A percentile compares a stretch with the other conserved stretches of the same genome.
These are phyloP conservation scores for Augochlorella aurata DNA, from an alignment of 2,888 invertebrate species.

Conservation along the genomic window DNA sequence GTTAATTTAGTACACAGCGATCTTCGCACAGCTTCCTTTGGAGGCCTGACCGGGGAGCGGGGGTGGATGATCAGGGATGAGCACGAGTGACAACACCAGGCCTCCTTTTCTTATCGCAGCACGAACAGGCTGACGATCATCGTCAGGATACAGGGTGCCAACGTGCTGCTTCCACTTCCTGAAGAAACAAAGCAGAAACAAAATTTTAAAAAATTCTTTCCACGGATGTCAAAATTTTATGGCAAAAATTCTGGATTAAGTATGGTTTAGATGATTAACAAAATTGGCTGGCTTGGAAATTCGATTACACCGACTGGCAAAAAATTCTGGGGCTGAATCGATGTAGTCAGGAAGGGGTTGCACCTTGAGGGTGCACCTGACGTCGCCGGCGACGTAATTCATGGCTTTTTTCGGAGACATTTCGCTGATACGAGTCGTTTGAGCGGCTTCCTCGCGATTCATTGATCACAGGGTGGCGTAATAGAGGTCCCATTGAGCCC, in stretches of 20 bases:
- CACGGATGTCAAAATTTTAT: not conserved
- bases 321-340: conserved; percentile 19
- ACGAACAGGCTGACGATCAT: conserved; percentile 64
- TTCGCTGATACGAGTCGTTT: conserved; percentile 23
- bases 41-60: conserved; percentile 25
- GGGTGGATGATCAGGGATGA: conserved; percentile 42
- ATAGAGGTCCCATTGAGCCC: not conserved
- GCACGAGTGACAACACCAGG: conserved; percentile 47
- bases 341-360: conserved; percentile 10
- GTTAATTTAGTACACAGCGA: conserved; percentile 68
- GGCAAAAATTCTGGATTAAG: too few species aligned
- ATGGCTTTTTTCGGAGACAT: conserved; percentile 32
- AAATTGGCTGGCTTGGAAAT: too few species aligned
- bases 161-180: conserved; percentile 62
- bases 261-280: too few species aligned
- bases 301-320: not conserved
- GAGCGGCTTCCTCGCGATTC: conserved; percentile 6
- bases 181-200: not conserved
- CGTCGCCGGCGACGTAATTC: conserved; percentile 24
- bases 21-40: conserved; percentile 39
- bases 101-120: conserved; percentile 68
- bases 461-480: not conserved
- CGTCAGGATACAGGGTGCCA: conserved; percentile 65
- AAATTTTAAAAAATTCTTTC: not conserved
- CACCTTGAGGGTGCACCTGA: conserved; percentile 19